Conservation (phyloP, 35 echinoderm and acorn worm genomes). For the Chiridota heheva region DNA sequence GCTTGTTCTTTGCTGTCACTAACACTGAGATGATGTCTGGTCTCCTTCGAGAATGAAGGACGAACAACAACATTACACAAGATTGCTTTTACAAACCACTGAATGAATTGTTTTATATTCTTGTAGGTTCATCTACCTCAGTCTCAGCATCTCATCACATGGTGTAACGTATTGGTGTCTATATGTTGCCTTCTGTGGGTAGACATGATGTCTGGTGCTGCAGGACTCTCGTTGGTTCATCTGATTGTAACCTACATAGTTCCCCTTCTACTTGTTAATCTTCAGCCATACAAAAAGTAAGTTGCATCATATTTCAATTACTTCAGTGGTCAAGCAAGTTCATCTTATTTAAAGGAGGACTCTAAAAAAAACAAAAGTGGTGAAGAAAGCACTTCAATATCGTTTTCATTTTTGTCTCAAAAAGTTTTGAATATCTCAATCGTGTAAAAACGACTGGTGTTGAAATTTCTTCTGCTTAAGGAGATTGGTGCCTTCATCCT, state of each 20-base stretch:
- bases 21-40: neutral
- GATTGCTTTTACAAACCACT: neutral
- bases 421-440: neutral
- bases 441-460: neutral
- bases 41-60: neutral
- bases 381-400: too few species aligned
- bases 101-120: neutral
- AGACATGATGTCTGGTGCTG: slow-evolving; percentile 42
- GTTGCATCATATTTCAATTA: neutral
- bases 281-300: slow-evolving; percentile 97
- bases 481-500: neutral
- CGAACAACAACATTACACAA: neutral
- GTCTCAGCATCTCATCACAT: slow-evolving; percentile 52
- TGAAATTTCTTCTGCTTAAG: neutral
- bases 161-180: slow-evolving; percentile 31
- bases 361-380: too few species aligned
- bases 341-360: too few species aligned
- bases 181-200: slow-evolving; percentile 55
- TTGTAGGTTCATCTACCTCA: slow-evolving; percentile 40
- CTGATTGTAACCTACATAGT: slow-evolving; percentile 72
- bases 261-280: slow-evolving; percentile 75
- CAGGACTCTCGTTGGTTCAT: slow-evolving; percentile 48
- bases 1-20: neutral
- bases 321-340: too few species aligned
- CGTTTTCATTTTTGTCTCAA: neutral